Conservation (phyloP, 1,140 invertebrate genomes). For the Drosophila micromelanica region DNA sequence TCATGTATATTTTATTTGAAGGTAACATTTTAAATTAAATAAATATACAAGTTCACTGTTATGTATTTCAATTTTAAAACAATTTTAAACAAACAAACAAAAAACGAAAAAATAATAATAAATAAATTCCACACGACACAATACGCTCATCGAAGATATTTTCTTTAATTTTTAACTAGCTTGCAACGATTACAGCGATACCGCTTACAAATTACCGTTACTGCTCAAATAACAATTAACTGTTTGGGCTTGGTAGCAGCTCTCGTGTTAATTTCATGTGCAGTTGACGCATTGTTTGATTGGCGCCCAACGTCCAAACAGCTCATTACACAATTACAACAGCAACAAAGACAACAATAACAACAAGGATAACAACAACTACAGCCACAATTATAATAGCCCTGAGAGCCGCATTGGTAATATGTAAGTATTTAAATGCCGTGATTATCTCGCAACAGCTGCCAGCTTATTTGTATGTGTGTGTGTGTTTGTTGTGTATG, state of each 20-base stretch:
- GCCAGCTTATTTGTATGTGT: conserved; percentile 4
- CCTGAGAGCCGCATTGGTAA: conserved; percentile 35
- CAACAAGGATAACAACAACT: conserved; percentile 6
- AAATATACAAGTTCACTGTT: no score
- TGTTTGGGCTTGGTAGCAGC: conserved; percentile 14
- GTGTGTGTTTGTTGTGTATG: neutral
- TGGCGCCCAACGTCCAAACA: conserved; percentile 44
- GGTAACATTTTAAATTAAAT: no score
- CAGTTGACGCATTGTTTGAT: conserved; percentile 29
- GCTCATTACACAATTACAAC: conserved; percentile 51
- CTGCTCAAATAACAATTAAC: conserved; percentile 46
- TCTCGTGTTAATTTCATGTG: conserved; percentile 43
- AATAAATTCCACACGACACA: no score
- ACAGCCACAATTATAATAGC: conserved; percentile 29
- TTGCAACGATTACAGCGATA: neutral
- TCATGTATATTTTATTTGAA: no score
- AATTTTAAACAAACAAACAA: no score
- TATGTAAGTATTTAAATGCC: conserved; percentile 54
- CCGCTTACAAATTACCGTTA: conserved; percentile 31
- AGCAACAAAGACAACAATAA: conserved; percentile 19
- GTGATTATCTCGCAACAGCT: conserved; percentile 39
- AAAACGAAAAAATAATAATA: no score
- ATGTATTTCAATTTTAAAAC: no score
- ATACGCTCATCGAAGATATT: no score
- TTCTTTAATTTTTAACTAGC: no score